Evolutionary conservation across 1,140 invertebrate genomes (phyloP).

Genomic region (Semibalanus balanoides): DNA sequence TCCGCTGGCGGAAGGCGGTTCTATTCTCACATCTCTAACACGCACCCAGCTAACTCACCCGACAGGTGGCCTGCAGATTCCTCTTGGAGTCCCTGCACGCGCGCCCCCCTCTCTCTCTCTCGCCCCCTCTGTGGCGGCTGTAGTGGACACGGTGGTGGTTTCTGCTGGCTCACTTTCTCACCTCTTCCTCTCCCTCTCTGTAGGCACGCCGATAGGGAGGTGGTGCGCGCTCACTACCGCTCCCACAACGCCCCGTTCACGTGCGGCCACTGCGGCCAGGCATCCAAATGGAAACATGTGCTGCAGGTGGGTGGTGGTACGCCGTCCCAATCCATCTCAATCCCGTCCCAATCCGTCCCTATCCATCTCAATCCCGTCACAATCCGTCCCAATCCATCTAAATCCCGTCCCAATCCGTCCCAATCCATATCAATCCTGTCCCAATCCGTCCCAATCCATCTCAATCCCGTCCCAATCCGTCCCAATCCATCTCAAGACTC

Average conservation of each 20-base stretch:
- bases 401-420: not conserved
- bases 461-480: too few relatives aligned
- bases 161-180: too few relatives aligned
- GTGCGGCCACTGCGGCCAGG: not conserved
- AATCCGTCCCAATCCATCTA: too few relatives aligned
- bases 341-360: not conserved
- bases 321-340: too few relatives aligned
- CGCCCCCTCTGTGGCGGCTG: not conserved
- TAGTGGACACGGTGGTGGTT: not conserved
- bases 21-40: not conserved
- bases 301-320: not conserved
- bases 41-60: too few relatives aligned
- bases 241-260: not conserved
- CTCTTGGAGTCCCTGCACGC: too few relatives aligned
- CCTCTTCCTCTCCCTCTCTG: not conserved
- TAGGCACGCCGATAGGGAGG: conserved; percentile 46
- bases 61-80: too few relatives aligned
- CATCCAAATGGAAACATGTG: not conserved
- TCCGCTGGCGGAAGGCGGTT: too few relatives aligned
- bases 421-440: too few relatives aligned
- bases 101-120: not conserved
- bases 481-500: too few relatives aligned
- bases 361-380: too few relatives aligned
- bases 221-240: conserved; percentile 41
- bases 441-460: too few relatives aligned